Evolutionary conservation across 2,113 vertebrate species (phyloP).

Genomic region (Dasypus novemcinctus): DNA sequence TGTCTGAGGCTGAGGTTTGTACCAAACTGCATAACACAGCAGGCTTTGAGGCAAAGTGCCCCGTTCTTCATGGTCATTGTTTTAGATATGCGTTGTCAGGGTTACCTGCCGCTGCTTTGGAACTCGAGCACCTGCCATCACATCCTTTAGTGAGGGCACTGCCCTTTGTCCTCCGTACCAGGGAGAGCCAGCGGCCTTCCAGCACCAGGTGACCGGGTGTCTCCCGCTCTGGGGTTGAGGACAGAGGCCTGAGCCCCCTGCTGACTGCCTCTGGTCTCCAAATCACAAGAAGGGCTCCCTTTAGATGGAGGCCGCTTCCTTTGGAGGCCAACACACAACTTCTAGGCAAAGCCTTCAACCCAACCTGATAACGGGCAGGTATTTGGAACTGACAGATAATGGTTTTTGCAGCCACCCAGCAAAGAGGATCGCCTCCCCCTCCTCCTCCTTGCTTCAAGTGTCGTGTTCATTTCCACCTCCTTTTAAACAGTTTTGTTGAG

Average conservation of each 20-base stretch:
- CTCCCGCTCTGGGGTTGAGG: no score
- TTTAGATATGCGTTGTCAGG: not conserved
- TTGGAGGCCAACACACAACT: not conserved
- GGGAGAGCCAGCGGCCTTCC: no score
- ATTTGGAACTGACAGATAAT: not conserved
- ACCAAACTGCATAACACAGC: not conserved
- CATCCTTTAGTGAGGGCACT: constrained; percentile 23
- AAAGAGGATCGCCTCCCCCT: not conserved
- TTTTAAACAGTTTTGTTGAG: not conserved
- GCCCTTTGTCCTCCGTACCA: no score
- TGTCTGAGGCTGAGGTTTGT: not conserved
- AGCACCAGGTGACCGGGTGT: no score
- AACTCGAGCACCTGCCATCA: not conserved
- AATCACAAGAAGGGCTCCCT: not conserved
- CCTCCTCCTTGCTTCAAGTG: not conserved
- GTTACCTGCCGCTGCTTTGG: not conserved
- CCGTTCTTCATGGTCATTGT: constrained; percentile 3
- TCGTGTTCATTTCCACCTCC: not conserved
- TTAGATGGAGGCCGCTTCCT: not conserved
- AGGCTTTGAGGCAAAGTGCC: not conserved
- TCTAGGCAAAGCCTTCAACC: not conserved
- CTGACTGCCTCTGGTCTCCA: not conserved
- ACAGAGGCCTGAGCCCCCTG: not conserved
- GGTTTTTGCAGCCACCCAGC: not conserved
- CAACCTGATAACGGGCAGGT: not conserved